A percentile compares a stretch with the other conserved stretches of the same genome.
These are phyloP conservation scores for Pollenia labialis DNA, from an alignment of 2,888 invertebrate genomes.

Conservation along the genomic window DNA sequence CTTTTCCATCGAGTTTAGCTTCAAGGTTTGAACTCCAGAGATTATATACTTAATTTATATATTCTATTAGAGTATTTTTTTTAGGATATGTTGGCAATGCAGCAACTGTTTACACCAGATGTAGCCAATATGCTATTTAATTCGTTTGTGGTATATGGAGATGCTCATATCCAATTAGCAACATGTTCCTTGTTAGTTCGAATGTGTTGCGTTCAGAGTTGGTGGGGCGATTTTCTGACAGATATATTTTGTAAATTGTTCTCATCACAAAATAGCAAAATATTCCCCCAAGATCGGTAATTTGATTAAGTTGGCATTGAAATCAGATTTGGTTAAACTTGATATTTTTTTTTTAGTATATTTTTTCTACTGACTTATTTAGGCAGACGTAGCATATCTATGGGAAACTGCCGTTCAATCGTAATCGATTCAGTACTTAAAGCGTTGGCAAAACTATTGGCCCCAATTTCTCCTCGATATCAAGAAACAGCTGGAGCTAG, in stretches of 20 bases:
- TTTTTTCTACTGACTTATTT: constrained; percentile 94
- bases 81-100: constrained; percentile 82
- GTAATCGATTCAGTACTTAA: constrained; percentile 88
- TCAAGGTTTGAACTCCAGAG: constrained; percentile 77
- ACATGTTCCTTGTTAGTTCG: constrained; percentile 91
- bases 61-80: neutral
- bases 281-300: constrained; percentile 94
- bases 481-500: constrained; percentile 78
- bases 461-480: constrained; percentile 85
- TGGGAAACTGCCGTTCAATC: constrained; percentile 86
- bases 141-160: constrained; percentile 90
- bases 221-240: constrained; percentile 97
- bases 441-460: constrained; percentile 86
- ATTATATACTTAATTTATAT: neutral
- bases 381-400: constrained; percentile 90
- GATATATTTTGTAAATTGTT: constrained; percentile 92
- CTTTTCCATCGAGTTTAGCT: constrained; percentile 87
- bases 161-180: constrained; percentile 91
- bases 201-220: constrained; percentile 89
- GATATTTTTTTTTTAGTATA: constrained; percentile 85
- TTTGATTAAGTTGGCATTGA: constrained; percentile 42
- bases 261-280: constrained; percentile 90
- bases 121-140: constrained; percentile 88
- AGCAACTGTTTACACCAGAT: constrained; percentile 83
- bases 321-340: constrained; percentile 52